These are phyloP conservation scores for Aulostomus chinensis DNA, from an alignment of 2,797 vertebrate genomes.

Conservation along the genomic window DNA sequence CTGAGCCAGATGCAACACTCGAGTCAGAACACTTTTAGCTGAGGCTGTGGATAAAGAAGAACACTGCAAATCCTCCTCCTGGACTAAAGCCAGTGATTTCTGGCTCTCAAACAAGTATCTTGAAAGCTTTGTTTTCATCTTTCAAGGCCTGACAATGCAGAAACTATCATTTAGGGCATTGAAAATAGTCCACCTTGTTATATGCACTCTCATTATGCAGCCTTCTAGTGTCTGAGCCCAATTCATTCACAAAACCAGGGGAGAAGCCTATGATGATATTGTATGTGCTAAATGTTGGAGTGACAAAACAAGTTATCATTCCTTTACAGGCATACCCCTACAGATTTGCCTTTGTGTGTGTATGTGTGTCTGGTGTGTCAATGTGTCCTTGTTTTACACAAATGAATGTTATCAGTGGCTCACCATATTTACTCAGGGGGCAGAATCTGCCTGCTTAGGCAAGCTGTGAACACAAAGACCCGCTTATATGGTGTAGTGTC, in stretches of 20 bases:
- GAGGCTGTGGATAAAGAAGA: constrained; percentile 26
- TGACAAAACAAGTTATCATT: constrained; percentile 41
- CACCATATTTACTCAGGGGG: constrained; percentile 70
- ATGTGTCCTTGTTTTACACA: constrained; percentile 51
- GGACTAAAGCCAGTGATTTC: not conserved
- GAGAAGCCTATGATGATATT: constrained; percentile 12
- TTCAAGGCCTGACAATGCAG: not conserved
- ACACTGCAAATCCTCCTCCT: not conserved
- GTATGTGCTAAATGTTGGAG: not conserved
- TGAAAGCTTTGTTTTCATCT: not conserved
- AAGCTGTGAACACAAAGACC: constrained; percentile 68
- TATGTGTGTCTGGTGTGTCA: constrained; percentile 28
- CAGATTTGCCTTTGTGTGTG: constrained; percentile 6
- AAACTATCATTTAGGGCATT: not conserved
- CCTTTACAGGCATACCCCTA: constrained; percentile 19
- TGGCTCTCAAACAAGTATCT: not conserved
- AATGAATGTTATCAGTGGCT: constrained; percentile 74
- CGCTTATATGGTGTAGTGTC: constrained; percentile 42
- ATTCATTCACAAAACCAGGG: constrained; percentile 1
- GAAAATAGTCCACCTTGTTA: not conserved
- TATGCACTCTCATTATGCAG: not conserved
- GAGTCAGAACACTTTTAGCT: constrained; percentile 56
- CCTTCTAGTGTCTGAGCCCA: not conserved
- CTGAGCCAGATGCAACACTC: constrained; percentile 65
- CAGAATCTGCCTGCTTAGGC: constrained; percentile 57